phyloP scores from a whole-genome alignment of 2,113 vertebrate species.

The Rhabdornis inornatus region DNA sequence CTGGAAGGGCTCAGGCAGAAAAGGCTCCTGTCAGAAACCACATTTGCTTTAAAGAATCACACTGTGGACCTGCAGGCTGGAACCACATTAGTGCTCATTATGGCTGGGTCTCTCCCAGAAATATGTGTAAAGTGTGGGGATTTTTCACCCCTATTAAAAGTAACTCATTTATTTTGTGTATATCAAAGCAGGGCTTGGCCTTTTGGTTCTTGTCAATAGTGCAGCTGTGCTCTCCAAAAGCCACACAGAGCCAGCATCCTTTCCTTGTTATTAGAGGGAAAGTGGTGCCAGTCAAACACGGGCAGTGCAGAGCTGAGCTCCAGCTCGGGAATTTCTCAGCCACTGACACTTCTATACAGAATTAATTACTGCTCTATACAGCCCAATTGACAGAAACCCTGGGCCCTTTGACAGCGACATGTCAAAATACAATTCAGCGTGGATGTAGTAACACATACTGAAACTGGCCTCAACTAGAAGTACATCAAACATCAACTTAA shows the following conservation, averaged over 20 bases:
- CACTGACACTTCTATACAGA: background rate
- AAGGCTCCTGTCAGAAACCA: background rate
- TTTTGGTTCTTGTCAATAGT: background rate
- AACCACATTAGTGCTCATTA: background rate
- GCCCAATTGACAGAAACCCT: background rate
- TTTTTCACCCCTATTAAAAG: background rate
- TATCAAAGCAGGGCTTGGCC: background rate
- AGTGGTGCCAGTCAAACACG: background rate
- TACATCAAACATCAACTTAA: background rate
- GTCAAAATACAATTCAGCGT: background rate
- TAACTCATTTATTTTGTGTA: background rate
- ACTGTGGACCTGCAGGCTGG: fast-evolving
- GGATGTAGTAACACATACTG: background rate
- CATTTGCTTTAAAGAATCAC: background rate
- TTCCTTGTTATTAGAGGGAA: background rate
- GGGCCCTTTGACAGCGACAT: background rate
- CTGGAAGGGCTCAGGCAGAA: background rate
- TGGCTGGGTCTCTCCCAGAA: background rate
- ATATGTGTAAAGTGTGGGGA: background rate
- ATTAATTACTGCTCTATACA: conserved; percentile 23
- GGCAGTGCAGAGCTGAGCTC: background rate
- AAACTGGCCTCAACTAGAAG: background rate
- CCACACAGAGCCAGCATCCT: background rate
- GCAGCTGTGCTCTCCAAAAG: background rate
- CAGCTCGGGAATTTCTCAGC: background rate